A percentile compares a stretch with the other conserved stretches of the same genome.
Conservation (phyloP, 1,140 invertebrate genomes). For the Planococcus citri region DNA sequence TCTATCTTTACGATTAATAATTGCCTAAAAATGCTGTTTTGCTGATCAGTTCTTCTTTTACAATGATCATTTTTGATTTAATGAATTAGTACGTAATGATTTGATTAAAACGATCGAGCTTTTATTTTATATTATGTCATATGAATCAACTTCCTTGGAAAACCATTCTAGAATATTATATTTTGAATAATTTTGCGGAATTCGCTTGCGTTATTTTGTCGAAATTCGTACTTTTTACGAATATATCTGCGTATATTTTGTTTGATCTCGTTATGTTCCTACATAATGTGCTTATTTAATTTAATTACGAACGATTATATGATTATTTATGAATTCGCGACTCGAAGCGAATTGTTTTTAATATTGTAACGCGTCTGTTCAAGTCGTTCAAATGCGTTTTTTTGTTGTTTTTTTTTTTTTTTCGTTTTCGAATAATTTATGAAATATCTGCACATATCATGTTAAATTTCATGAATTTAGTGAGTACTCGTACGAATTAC, state of each 20-base stretch:
- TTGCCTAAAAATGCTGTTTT: too few relatives aligned
- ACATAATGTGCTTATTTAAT: conserved; percentile 1
- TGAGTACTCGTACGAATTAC: too few relatives aligned
- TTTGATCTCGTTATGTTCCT: conserved; percentile 3
- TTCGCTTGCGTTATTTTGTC: neutral
- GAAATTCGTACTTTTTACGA: neutral
- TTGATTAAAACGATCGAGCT: too few relatives aligned
- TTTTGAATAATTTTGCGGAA: too few relatives aligned
- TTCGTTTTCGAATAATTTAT: neutral
- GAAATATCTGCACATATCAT: neutral
- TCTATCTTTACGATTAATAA: too few relatives aligned
- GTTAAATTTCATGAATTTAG: neutral
- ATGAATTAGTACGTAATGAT: too few relatives aligned
- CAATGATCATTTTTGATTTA: too few relatives aligned
- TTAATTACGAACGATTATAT: neutral
- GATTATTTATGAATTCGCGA: neutral
- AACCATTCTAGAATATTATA: too few relatives aligned
- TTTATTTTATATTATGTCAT: too few relatives aligned
- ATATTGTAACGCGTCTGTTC: neutral
- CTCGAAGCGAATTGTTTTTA: neutral
- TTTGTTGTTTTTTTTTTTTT: neutral
- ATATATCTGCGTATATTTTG: neutral
- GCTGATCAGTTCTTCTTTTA: too few relatives aligned
- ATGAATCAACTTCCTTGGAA: too few relatives aligned
- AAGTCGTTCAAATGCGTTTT: neutral